Percentiles rank a stretch among this genome's conserved stretches.
phyloP scores from a whole-genome alignment of 2,888 invertebrate species.

The Pteria penguin region DNA sequence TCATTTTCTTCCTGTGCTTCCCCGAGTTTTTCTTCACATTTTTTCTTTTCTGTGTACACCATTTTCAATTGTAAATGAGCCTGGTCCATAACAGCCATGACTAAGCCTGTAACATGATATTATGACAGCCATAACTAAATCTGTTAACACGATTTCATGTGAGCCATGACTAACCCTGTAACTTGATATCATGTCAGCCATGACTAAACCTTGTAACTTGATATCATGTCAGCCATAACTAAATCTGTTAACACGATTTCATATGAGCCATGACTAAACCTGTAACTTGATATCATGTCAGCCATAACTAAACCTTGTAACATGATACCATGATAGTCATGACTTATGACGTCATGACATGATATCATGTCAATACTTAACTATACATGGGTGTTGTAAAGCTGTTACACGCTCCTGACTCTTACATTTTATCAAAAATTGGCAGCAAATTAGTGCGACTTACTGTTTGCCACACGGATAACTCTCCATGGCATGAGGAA shows the following conservation, averaged over 20 bases:
- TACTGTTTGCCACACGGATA: conserved; percentile 69
- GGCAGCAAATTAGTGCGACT: no score
- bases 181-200: neutral
- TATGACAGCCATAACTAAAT: no score
- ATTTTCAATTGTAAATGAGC: conserved; percentile 51
- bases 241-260: conserved; percentile 42
- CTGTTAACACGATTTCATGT: no score
- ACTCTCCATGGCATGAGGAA: conserved; percentile 69
- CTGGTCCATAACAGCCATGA: conserved; percentile 55
- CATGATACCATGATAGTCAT: conserved; percentile 56
- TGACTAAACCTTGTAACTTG: no score
- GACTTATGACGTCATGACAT: conserved; percentile 46
- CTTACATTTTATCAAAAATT: no score
- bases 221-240: conserved; percentile 54
- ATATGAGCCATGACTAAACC: no score
- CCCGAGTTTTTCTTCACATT: conserved; percentile 35
- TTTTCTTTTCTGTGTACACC: conserved; percentile 51
- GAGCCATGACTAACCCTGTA: conserved; percentile 55
- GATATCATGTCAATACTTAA: no score
- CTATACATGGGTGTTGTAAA: no score
- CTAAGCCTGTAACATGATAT: conserved; percentile 42
- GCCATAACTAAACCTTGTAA: no score
- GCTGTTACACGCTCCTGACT: no score
- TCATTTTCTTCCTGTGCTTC: conserved; percentile 31
- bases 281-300: no score